Evolutionary conservation across 2,113 vertebrate species (phyloP), one percentile per base, ranked within the genome.

Genomic region (cat (Felis catus)): DNA sequence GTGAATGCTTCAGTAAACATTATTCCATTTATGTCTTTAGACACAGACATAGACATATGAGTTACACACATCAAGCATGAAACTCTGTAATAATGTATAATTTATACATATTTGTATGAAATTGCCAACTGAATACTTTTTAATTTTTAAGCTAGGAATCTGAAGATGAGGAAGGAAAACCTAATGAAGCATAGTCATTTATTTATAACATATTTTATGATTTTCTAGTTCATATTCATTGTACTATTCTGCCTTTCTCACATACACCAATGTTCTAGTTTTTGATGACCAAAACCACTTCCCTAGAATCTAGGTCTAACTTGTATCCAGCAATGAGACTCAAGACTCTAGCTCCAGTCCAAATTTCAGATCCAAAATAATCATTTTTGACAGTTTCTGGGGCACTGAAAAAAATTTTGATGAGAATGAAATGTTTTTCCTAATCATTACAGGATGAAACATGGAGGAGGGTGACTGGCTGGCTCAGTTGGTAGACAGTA

Each of bases 31-130:
- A 23, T 45, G 5, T n/a, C 29, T 88, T 66, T 10, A 79, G 15
- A 39, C 29, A 78, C 1, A n/a, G n/a, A 89, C 11, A 79, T 4
- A 82, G 15, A 66, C 36, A 66, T 3, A 66, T 5, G 29, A 63
- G 15, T 58, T 13, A 92, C 3, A 10, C 7, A 78, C 78, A 68
- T 33, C 1, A 8, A 14, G 39, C 18, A 8, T 39, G 27, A 89
- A 53, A 3, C 23, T 73, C 45, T 16, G 3, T 83, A 86, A 65
- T 70, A 78, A 85, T 4, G 13, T 23, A 65, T 61, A 48, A 51
- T 66, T 91, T 87, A 94, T 31, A 95, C 10, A n/a, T 66, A 70
- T 81, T 84, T 78, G n/a, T 61, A 82, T 89, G 55, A 92, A 82
- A 87, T 58, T 53, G 68, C 36, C 63, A 93, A 48, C 13, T 74